A percentile compares a stretch with the other conserved stretches of the same genome.
phyloP scores from a whole-genome alignment of 2,113 vertebrate genomes.

The Kryptolebias marmoratus region DNA sequence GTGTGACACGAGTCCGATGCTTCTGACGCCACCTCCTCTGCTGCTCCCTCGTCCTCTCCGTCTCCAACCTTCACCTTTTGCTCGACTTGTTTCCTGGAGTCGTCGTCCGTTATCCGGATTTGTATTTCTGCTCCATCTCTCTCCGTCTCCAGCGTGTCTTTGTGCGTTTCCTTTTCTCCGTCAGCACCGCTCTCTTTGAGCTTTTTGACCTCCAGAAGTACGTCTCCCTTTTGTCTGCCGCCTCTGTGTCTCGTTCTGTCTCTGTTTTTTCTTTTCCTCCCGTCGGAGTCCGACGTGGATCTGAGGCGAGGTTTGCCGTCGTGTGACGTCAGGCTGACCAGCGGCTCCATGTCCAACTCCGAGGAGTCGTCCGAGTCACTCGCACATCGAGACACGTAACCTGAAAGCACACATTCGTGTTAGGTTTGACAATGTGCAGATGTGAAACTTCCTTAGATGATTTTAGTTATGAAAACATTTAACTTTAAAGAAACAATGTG shows the following conservation, averaged over 20 bases:
- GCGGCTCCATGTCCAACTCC: constrained; percentile 83
- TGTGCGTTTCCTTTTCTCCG: constrained; percentile 40
- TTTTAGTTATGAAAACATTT: too few species aligned
- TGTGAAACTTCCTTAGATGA: too few species aligned
- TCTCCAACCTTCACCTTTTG: constrained; percentile 3
- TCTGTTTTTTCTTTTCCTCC: constrained; percentile 54
- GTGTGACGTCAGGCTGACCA: constrained; percentile 45
- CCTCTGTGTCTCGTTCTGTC: constrained; percentile 44
- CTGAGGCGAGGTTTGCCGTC: constrained; percentile 50
- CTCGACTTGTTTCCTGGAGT: neutral
- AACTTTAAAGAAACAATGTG: too few species aligned
- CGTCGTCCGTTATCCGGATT: neutral
- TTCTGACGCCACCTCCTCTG: constrained; percentile 80
- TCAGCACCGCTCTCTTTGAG: constrained; percentile 52
- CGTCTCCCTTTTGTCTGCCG: constrained; percentile 27
- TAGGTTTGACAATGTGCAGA: neutral
- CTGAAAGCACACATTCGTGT: constrained; percentile 69
- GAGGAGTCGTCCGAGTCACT: constrained; percentile 93
- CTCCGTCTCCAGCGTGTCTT: constrained; percentile 7
- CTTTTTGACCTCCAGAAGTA: constrained; percentile 27
- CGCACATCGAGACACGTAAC: constrained; percentile 90
- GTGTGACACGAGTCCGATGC: constrained; percentile 88
- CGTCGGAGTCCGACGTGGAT: constrained; percentile 63
- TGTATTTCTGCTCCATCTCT: constrained; percentile 4
- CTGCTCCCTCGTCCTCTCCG: constrained; percentile 18